Conservation (phyloP, 2,113 vertebrate genomes). For the Aythya baeri region DNA sequence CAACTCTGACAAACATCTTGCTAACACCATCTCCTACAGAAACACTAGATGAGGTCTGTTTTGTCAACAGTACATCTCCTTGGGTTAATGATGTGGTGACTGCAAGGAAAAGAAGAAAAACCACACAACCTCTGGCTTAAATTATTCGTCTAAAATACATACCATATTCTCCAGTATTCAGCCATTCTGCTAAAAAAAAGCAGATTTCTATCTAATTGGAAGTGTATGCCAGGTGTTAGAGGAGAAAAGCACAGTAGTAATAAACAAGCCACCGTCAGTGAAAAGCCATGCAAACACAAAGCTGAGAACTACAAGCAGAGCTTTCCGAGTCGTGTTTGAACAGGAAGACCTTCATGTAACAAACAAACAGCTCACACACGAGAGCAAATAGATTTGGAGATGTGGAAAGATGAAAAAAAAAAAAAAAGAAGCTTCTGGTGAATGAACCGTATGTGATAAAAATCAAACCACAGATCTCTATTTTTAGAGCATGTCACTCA, state of each 20-base stretch:
- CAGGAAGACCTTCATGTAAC: background rate
- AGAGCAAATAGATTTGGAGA: background rate
- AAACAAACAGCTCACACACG: background rate
- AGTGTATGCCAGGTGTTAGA: background rate
- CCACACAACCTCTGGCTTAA: background rate
- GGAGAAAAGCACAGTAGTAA: background rate
- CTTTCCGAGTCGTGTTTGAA: background rate
- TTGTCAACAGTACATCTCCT: constrained; percentile 44
- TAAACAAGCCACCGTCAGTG: background rate
- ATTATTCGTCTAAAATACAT: background rate
- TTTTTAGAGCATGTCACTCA: rapidly evolving
- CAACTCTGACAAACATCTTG: background rate
- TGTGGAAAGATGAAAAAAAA: background rate
- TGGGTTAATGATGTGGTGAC: constrained; percentile 6
- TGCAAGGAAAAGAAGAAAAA: background rate
- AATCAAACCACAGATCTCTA: background rate
- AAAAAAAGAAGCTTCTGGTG: background rate
- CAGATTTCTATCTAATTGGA: background rate
- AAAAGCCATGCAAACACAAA: constrained; percentile 64
- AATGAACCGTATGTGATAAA: background rate
- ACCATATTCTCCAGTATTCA: constrained; percentile 19
- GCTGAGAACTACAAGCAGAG: constrained; percentile 23
- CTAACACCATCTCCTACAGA: background rate
- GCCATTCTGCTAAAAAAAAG: background rate
- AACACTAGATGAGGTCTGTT: background rate